Evolutionary conservation across 2,888 invertebrate species (phyloP), one percentile per base, ranked within the genome.

Genomic region (Drosophila prolongata): DNA sequence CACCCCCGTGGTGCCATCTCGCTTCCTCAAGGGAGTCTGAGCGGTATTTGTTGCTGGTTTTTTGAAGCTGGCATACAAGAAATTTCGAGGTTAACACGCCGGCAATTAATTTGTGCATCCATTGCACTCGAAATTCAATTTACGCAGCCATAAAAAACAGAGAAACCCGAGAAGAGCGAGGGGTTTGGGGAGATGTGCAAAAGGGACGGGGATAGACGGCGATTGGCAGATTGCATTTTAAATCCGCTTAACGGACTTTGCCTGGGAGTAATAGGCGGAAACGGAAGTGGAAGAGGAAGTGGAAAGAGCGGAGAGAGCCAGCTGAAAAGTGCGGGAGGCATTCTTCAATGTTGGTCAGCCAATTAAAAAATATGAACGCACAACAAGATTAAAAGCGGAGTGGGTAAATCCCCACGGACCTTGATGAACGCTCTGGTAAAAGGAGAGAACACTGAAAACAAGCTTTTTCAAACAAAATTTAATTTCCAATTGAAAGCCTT

Each of bases 31-130:
- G 16, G 34, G 57, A 43, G 57, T 43, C 37, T 40, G 38, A 14
- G 42, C 47, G 42, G 44, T 52, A 11, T 57, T 72, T 67, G 64
- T 53, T 72, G 46, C 49, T 52, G 46, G 35, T 53, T 40, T 62
- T 44, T 52, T 47, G 47, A 10, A 47, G 34, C 58, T 40, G 40
- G 64, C 65, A 46, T 35, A 57, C 58, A 67, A 50, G 56, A 70
- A 55, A 71, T 71, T 73, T 77, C 68, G 72, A 80, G 75, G 77
- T 81, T 80, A 78, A 84, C 57, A 74, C 65, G 78, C 78, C 75
- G 81, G 78, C 73, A 84, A 80, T 80, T 78, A 83, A 76, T 73
- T 77, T 78, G 64, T 73, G 78, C 70, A 60, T 58, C 64, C 61
- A 73, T 64, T 74, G 70, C 76, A 69, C 71, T 53, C 60, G 47